Conservation (phyloP, 2,888 invertebrate species). For the Sphaeridia pumilis region DNA sequence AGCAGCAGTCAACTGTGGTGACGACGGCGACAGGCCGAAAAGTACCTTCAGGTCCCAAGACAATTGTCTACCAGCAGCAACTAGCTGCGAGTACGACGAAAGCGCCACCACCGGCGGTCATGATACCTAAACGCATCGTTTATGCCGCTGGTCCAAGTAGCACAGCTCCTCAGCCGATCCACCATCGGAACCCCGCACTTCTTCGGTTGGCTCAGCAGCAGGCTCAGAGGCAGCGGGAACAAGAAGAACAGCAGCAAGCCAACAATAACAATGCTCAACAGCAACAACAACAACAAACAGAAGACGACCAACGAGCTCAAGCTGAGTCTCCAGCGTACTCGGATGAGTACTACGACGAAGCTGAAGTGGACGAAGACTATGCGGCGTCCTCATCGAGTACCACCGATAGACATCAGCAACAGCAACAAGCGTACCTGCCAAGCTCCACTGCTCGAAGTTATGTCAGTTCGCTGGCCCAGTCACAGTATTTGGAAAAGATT, state of each 20-base stretch:
- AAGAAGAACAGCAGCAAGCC: too few species aligned
- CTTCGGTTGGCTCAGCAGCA: constrained; percentile 11
- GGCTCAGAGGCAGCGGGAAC: too few species aligned
- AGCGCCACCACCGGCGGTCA: not conserved
- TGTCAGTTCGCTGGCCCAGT: too few species aligned
- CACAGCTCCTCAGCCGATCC: not conserved
- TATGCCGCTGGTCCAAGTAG: too few species aligned
- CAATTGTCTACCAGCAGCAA: constrained; percentile 27
- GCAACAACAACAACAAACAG: constrained; percentile 1
- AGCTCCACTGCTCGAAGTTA: too few species aligned
- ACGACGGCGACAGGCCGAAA: constrained; percentile 22
- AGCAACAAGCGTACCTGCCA: too few species aligned
- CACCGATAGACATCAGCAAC: constrained; percentile 9
- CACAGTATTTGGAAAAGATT: too few species aligned
- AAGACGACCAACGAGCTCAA: not conserved
- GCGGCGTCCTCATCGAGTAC: constrained; percentile 5
- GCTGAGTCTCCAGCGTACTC: constrained; percentile 20
- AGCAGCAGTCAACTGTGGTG: not conserved
- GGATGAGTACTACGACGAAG: constrained; percentile 33
- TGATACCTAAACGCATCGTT: not conserved
- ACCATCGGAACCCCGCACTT: constrained; percentile 10
- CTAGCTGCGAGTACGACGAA: not conserved
- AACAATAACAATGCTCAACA: constrained; percentile 11
- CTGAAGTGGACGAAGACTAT: constrained; percentile 10
- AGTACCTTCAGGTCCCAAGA: constrained; percentile 29